Conservation (phyloP, 2,113 vertebrate genomes). For the Pseudorhombus dupliciocellatus region DNA sequence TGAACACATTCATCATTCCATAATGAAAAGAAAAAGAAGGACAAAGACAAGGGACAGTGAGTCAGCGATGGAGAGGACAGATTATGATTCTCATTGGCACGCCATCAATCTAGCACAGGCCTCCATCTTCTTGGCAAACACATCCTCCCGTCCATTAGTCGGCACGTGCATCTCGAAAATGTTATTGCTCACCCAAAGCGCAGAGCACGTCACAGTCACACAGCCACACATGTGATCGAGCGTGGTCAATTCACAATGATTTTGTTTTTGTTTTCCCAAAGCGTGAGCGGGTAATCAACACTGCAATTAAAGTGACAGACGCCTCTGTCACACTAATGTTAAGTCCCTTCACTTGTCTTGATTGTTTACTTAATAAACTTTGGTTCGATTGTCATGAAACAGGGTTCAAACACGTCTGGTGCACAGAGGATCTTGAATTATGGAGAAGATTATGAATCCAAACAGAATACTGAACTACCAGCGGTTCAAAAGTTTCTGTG, state of each 20-base stretch:
- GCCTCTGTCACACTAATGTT: neutral
- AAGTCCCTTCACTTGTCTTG: no score
- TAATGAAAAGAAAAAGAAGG: slow-evolving; percentile 28
- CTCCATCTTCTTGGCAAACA: slow-evolving; percentile 25
- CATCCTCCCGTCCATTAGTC: slow-evolving; percentile 38
- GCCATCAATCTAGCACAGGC: slow-evolving; percentile 35
- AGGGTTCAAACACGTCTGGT: no score
- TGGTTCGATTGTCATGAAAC: no score
- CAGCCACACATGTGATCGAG: neutral
- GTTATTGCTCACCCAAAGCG: slow-evolving; percentile 45
- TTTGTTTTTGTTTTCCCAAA: slow-evolving; percentile 32
- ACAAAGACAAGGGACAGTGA: slow-evolving; percentile 42
- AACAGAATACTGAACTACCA: no score
- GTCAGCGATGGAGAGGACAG: slow-evolving; percentile 33
- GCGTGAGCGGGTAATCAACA: slow-evolving; percentile 16
- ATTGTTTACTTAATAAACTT: no score
- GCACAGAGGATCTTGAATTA: no score
- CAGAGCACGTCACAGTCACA: slow-evolving; percentile 10
- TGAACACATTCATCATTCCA: slow-evolving; percentile 34
- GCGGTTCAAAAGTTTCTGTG: no score
- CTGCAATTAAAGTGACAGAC: slow-evolving; percentile 31
- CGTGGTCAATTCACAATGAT: neutral
- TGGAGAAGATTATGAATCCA: no score
- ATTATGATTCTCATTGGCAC: slow-evolving; percentile 45
- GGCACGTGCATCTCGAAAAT: slow-evolving; percentile 27